Base-by-base conservation (phyloP, 2,797 vertebrate species). In the Rhinatrema bivittatum region DNA sequence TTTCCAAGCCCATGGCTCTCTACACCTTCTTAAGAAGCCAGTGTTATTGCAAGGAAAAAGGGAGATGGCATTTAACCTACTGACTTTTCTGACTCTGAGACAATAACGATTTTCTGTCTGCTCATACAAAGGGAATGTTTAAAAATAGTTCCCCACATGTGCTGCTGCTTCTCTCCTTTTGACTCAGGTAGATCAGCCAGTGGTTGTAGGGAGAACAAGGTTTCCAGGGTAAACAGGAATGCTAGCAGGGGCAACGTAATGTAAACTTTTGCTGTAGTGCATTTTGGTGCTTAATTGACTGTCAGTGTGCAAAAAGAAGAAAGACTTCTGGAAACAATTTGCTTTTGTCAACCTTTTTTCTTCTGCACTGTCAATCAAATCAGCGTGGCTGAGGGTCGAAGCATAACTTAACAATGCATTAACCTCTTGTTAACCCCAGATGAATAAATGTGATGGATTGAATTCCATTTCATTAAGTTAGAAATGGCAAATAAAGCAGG, bases 81-180 rank as follows among this genome's bases (percentile, higher is more conserved):
- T n/a, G n/a, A n/a, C n/a, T n/a, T 38, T 50, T 65, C 31, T 39
- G 21, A 32, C 25, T 69, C 59, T 39, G 38, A 31, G 38, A 56
- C 53, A 72, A 65, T 60, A 49, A 46, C 51, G 4, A 53, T 39
- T 42, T 62, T 71, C 28, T 81, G 32, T 52, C 65, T 11, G 27
- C 19, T 75, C 43, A 21, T 18, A 42, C 1, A 30, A 32, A 68
- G 16, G 41, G 42, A 32, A 36, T 46, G 32, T 56, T 65, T 67
- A 53, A 75, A 76, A 67, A 63, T 61, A 65, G 25, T 19, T 47
- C 42, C 58, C 56, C 50, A 74, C 65, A 59, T 78, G 65, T 59
- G 42, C 40, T 56, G 18, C 49, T 41, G 43, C 46, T 39, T 56
- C 30, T 55, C 4, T 56, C 42, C 29, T 20, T 41, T 29, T 62